Conservation (phyloP, 2,797 vertebrate genomes). For the Trichosurus vulpecula region DNA sequence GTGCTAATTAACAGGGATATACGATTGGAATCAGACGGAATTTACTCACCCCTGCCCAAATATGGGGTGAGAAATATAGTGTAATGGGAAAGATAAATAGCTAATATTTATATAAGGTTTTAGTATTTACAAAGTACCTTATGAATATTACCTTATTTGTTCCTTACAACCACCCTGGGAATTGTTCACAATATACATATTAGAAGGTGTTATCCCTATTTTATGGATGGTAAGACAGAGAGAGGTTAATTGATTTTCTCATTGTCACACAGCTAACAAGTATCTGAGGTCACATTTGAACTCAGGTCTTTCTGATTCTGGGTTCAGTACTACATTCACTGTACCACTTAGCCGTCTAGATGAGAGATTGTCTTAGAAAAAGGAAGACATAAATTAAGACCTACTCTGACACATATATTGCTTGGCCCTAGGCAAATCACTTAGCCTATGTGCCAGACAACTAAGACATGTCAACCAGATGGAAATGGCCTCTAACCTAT, state of each 20-base stretch:
- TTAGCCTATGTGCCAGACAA: neutral
- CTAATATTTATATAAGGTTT: neutral
- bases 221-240: neutral
- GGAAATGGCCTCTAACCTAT: too few relatives aligned
- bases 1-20: neutral
- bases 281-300: neutral
- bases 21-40: neutral
- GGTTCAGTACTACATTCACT: neutral
- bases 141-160: neutral
- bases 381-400: neutral
- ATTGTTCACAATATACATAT: neutral
- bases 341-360: neutral
- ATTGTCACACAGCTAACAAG: neutral
- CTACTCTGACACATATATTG: neutral
- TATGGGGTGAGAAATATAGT: neutral
- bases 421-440: neutral
- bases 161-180: neutral
- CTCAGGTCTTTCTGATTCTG: neutral
- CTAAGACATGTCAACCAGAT: neutral
- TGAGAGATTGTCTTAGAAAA: neutral
- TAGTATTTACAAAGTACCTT: neutral
- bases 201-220: neutral
- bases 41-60: neutral
- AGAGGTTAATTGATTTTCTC: neutral
- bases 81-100: neutral